Conservation (phyloP, 2,797 vertebrate genomes). For the Pipistrellus pygmaeus region DNA sequence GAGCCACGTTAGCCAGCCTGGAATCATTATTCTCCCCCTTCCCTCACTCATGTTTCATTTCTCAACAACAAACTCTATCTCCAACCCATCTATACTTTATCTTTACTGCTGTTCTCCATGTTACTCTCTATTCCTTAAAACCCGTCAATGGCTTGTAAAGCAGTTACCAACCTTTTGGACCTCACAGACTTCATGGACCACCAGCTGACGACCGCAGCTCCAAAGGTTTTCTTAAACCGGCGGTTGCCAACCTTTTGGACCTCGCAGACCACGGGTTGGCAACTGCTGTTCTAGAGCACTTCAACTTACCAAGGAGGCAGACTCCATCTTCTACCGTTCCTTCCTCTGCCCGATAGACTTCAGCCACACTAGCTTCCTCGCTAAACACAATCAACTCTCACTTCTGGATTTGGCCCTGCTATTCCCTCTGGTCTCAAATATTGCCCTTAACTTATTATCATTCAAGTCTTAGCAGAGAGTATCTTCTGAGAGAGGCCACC, state of each 20-base stretch:
- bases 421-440: background rate
- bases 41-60: background rate
- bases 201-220: too few species aligned
- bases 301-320: background rate
- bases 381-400: background rate
- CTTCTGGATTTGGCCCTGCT: background rate
- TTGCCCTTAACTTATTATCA: background rate
- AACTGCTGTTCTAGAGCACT: background rate
- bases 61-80: background rate
- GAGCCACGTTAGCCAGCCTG: background rate
- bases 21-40: background rate
- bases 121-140: background rate
- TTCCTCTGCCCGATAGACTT: background rate
- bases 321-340: background rate
- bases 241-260: too few species aligned
- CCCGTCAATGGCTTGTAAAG: background rate
- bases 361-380: background rate
- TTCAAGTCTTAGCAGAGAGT: background rate
- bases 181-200: too few species aligned
- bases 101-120: background rate
- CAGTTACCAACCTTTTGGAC: background rate
- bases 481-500: background rate
- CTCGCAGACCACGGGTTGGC: too few species aligned
- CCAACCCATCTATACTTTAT: background rate
- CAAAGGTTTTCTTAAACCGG: background rate